Evolutionary conservation across 2,113 vertebrate species (phyloP).

Genomic region (Gavia stellata): DNA sequence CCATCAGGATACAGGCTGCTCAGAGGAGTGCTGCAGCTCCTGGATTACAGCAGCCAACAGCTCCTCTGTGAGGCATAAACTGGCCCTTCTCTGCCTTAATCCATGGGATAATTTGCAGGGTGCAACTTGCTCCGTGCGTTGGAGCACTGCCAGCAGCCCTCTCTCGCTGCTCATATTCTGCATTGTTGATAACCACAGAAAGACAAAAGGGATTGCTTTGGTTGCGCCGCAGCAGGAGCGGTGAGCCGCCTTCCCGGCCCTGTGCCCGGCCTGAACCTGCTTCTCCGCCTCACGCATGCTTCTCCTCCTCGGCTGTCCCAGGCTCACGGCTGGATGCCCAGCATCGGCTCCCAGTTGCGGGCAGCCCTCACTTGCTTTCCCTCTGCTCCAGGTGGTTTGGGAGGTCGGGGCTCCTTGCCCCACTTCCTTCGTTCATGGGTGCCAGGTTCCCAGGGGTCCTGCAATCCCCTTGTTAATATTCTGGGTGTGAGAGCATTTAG

Average conservation of each 20-base stretch:
- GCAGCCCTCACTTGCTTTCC: neutral
- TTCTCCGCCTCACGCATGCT: neutral
- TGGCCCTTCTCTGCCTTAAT: neutral
- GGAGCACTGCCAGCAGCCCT: neutral
- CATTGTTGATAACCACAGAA: neutral
- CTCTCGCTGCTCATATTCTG: neutral
- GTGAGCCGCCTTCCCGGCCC: neutral
- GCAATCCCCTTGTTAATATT: neutral
- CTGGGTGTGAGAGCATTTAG: neutral
- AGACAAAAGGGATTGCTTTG: neutral
- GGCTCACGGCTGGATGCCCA: neutral
- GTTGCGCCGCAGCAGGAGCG: rapidly evolving
- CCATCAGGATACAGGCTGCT: neutral
- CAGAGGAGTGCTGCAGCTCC: neutral
- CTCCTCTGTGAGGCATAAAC: constrained; percentile 39
- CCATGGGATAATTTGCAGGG: neutral
- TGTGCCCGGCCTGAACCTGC: neutral
- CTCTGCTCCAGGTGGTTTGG: neutral
- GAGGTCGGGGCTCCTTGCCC: neutral
- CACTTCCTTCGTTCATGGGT: neutral
- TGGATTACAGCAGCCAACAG: constrained; percentile 11
- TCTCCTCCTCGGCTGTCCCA: neutral
- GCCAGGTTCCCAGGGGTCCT: neutral
- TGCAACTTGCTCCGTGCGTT: neutral
- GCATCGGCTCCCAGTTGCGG: neutral